Conservation (phyloP, 2,113 vertebrate genomes). For the Gasterosteus nipponicus region DNA sequence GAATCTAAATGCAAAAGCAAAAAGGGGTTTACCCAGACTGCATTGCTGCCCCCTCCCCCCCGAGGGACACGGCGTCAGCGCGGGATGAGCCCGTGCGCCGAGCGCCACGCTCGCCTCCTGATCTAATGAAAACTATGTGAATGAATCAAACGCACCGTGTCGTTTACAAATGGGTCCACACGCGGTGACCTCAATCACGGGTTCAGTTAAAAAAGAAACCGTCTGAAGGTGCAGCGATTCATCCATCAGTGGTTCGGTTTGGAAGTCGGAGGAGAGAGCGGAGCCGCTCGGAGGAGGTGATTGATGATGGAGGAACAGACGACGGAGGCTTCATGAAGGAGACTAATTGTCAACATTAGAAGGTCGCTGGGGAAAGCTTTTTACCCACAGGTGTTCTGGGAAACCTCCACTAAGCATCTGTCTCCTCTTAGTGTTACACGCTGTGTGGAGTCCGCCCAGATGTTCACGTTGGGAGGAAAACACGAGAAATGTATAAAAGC, state of each 20-base stretch:
- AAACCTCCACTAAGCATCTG: constrained; percentile 14
- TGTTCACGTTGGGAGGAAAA: not conserved
- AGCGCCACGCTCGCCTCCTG: not conserved
- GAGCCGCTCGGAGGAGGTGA: not conserved
- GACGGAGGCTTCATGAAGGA: constrained; percentile 30
- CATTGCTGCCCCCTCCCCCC: constrained; percentile 13
- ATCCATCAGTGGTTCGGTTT: not conserved
- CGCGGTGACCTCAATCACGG: not conserved
- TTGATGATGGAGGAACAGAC: not conserved
- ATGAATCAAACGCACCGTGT: not conserved
- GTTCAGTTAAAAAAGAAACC: not conserved
- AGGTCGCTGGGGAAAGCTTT: constrained; percentile 27
- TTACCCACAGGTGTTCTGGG: constrained; percentile 34
- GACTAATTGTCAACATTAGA: constrained; percentile 39
- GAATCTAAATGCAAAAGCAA: constrained; percentile 30
- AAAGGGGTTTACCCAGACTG: constrained; percentile 10
- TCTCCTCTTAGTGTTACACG: not conserved
- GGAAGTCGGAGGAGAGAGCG: not conserved
- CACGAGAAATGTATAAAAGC: too few species aligned
- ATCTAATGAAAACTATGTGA: not conserved
- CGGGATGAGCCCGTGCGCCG: not conserved
- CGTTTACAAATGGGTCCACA: not conserved
- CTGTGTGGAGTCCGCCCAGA: not conserved
- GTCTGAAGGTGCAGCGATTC: not conserved
- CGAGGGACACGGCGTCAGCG: constrained; percentile 17